These are phyloP conservation scores for Pteronura brasiliensis DNA, from an alignment of 2,113 vertebrate species.

Conservation along the genomic window DNA sequence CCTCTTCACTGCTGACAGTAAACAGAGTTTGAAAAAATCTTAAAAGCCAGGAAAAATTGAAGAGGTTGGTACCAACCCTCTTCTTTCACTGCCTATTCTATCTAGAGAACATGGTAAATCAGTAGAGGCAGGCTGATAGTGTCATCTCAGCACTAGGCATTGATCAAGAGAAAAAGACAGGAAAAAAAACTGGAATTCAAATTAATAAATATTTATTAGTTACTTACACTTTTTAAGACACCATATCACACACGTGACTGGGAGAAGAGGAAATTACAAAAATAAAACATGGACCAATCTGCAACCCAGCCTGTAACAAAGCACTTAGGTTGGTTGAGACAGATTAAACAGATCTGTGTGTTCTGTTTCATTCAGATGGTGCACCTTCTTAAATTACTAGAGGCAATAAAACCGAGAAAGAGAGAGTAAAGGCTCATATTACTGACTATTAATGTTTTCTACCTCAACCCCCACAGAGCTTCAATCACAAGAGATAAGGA, in stretches of 20 bases:
- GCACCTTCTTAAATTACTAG: background rate
- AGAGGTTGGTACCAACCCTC: background rate
- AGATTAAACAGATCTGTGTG: background rate
- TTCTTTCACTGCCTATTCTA: background rate
- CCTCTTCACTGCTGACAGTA: background rate
- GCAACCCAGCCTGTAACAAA: background rate
- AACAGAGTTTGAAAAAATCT: background rate
- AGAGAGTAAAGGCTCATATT: background rate
- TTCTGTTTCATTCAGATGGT: background rate
- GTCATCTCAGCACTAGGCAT: background rate
- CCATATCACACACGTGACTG: background rate
- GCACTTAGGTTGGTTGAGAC: background rate
- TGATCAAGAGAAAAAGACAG: background rate
- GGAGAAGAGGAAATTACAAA: background rate
- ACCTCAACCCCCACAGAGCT: background rate
- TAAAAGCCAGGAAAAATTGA: background rate
- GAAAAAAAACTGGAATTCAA: background rate
- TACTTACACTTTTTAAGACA: background rate
- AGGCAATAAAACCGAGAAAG: background rate
- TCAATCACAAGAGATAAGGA: background rate
- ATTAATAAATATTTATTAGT: constrained; percentile 15
- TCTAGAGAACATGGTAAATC: background rate
- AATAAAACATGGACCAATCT: background rate
- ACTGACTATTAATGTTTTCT: background rate
- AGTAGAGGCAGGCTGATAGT: background rate